Base-by-base conservation (phyloP, 2,888 invertebrate species). In the Tipula confusa region DNA sequence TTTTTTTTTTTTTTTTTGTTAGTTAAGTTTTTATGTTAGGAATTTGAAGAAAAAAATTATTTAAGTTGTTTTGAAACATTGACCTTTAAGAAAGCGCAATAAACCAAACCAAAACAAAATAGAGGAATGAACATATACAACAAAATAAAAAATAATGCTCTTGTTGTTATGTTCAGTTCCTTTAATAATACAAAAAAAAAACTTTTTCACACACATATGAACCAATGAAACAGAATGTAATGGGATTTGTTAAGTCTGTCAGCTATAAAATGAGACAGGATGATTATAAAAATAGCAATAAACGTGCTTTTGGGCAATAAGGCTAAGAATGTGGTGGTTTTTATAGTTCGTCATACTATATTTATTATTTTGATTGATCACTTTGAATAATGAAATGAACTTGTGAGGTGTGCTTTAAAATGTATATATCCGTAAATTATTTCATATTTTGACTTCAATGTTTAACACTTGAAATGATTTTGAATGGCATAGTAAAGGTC, bases 21-120 rank as follows among this genome's bases (percentile, higher is more conserved):
- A 24, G 64, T 9, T 64, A 64, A 64, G 18, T 64, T 64, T 64
- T 24, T 64, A 64, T 64, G 64, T 64, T 64, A 64, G 64, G 64
- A 64, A 64, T 64, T 64, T 64, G n/a, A n/a, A n/a, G n/a, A 64
- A 64, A 64, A 64, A 18, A 64, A 64, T 24, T 64, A 24, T 64
- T 64, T 43, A 9, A 64, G 64, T 64, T 64, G 64, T 64, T 64
- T 64, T 64, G 64, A 64, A 64, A 64, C 64, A 64, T 64, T 64
- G 64, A 64, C 64, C 64, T 64, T 64, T 64, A 64, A 64, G 64
- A 64, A 64, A 64, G 64, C 64, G 64, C 64, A 64, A 64, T 64
- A 64, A 64, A 64, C 64, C 64, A 64, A 64, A 64, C 18, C 64
- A 64, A 64, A 64, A 24, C 64, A 18, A 64, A 64, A 64, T 64